phyloP scores from a whole-genome alignment of 2,113 vertebrate genomes.

The Oreamnos americanus region DNA sequence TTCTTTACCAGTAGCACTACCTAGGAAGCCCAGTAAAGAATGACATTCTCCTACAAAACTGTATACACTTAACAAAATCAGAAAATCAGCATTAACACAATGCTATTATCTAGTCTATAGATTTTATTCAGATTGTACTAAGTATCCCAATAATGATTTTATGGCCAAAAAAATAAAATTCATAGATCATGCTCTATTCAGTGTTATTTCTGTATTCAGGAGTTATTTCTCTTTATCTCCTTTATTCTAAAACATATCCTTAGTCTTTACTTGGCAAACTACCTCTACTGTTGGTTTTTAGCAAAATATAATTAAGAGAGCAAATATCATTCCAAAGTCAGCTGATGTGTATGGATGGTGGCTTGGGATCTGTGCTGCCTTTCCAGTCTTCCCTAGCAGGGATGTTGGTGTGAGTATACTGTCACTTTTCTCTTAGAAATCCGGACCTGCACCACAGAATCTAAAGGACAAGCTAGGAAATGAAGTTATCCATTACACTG shows the following conservation, averaged over 20 bases:
- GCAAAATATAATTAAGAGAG: constrained; percentile 11
- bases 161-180: background rate
- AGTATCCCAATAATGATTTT: background rate
- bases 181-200: background rate
- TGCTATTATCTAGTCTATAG: background rate
- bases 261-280: background rate
- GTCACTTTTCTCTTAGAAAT: background rate
- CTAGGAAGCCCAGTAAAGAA: background rate
- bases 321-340: background rate
- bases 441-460: background rate
- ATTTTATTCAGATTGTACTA: background rate
- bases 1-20: background rate
- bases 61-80: background rate
- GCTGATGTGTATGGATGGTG: background rate
- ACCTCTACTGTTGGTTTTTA: background rate
- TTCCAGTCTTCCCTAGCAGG: background rate
- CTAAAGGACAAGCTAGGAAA: background rate
- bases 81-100: background rate
- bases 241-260: constrained; percentile 5
- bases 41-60: background rate
- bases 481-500: background rate
- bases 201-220: background rate
- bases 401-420: background rate
- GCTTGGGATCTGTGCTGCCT: background rate
- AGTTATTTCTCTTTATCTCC: background rate